Base-by-base conservation (phyloP, 2,888 invertebrate species). In the Colletes collaris region DNA sequence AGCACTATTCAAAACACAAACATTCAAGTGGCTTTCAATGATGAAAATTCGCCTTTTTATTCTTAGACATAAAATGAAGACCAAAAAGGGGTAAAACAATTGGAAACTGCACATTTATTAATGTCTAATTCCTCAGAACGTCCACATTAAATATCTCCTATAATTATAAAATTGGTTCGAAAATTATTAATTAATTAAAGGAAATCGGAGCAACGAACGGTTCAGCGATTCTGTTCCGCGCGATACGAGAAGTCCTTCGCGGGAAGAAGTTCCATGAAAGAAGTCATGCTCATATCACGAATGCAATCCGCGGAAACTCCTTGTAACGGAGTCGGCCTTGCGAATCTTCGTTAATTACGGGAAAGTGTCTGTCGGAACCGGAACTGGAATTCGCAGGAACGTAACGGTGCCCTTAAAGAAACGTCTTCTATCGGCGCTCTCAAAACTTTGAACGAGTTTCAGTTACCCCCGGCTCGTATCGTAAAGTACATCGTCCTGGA, bases 361-460 rank as follows among this genome's bases (percentile, higher is more conserved):
- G 13, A 19, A 44, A 70, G 44, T 52, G 19, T 71, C 52, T 50
- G 35, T 40, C 27, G 56, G 40, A 27, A 40, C 46, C 37, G 27
- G 27, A 27, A 27, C 27, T 16, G 35, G 27, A 16, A 64, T 58
- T 60, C 71, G 49, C 19, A 27, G 49, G 65, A 35, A 19, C 35
- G 46, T 65, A 59, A 63, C 40, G n/a, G 37, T 60, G 13, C 58
- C 50, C 40, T 56, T 58, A 49, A 63, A 68, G 59, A 52, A 62
- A 52, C 76, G 64, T 76, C 63, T 62, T 62, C 62, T 49, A 72
- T 79, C 75, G 55, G 52, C 19, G 35, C 49, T 49, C 53, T 6
- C 19, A 52, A 19, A 79, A 66, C 69, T 59, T 70, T 50, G 62
- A 79, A 80, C 79, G 69, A 73, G 80, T 71, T 69, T 37, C 69